These are phyloP conservation scores for Cordilura impudica DNA, from an alignment of 2,888 invertebrate genomes.

Conservation along the genomic window DNA sequence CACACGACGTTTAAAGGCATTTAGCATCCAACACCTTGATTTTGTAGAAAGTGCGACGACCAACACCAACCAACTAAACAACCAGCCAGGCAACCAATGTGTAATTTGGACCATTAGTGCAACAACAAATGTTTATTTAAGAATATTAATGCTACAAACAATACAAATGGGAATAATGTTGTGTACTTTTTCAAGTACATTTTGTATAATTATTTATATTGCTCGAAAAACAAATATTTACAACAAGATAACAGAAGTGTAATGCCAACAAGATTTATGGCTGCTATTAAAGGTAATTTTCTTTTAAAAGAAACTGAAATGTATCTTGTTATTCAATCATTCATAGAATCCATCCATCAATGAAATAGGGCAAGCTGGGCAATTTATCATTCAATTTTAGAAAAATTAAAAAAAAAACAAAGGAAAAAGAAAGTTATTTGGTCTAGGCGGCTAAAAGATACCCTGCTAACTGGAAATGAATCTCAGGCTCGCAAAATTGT, in stretches of 20 bases:
- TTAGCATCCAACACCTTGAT: slow-evolving; percentile 36
- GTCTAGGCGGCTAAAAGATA: no score
- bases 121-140: slow-evolving; percentile 20
- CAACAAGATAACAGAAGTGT: neutral
- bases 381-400: no score
- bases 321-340: neutral
- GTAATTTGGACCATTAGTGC: slow-evolving; percentile 17
- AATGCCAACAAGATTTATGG: neutral
- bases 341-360: neutral
- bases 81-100: neutral
- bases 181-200: neutral
- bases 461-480: no score
- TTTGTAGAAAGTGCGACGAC: slow-evolving; percentile 9
- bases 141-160: slow-evolving; percentile 6
- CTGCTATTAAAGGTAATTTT: neutral
- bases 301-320: neutral
- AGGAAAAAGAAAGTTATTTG: no score
- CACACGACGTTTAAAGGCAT: neutral
- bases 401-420: no score
- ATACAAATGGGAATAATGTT: neutral
- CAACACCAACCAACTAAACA: neutral
- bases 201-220: neutral
- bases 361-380: neutral
- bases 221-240: neutral
- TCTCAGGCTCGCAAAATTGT: no score